Conservation (phyloP, 2,888 invertebrate species). For the Ophioninae sp. region DNA sequence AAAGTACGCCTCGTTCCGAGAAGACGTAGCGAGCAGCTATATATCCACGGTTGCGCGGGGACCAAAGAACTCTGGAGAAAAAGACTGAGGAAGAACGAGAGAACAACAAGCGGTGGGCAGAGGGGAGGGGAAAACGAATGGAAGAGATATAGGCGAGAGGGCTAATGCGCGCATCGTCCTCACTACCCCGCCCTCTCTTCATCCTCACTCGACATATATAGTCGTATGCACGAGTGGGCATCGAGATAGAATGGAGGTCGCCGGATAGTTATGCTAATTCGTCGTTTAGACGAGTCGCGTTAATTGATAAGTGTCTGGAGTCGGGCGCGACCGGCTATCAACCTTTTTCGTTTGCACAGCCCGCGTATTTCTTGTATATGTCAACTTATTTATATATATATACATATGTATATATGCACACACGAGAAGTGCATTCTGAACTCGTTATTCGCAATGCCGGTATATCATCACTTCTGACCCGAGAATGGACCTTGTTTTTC, state of each 20-base stretch:
- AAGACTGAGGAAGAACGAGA: constrained; percentile 57
- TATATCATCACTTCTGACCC: background rate
- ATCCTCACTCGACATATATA: background rate
- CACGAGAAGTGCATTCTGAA: background rate
- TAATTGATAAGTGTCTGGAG: constrained; percentile 70
- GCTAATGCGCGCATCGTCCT: constrained; percentile 38
- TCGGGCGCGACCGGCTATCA: constrained; percentile 65
- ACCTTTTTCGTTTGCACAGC: constrained; percentile 66
- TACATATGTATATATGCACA: constrained; percentile 20
- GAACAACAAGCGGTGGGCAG: constrained; percentile 55
- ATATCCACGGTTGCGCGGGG: constrained; percentile 43
- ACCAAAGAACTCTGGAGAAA: constrained; percentile 46
- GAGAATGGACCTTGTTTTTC: background rate
- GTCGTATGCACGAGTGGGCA: constrained; percentile 39
- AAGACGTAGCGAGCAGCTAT: constrained; percentile 28
- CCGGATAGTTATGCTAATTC: constrained; percentile 72
- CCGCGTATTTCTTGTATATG: too few species aligned
- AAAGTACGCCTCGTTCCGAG: constrained; percentile 40
- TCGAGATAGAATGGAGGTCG: constrained; percentile 66
- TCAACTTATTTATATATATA: background rate
- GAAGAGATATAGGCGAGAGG: constrained; percentile 4
- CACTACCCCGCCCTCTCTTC: background rate
- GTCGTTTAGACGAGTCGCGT: constrained; percentile 67
- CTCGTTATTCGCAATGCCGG: background rate
- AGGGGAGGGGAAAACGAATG: background rate